phyloP scores from a whole-genome alignment of 1,140 invertebrate species.

The Drosophila kohkoa region DNA sequence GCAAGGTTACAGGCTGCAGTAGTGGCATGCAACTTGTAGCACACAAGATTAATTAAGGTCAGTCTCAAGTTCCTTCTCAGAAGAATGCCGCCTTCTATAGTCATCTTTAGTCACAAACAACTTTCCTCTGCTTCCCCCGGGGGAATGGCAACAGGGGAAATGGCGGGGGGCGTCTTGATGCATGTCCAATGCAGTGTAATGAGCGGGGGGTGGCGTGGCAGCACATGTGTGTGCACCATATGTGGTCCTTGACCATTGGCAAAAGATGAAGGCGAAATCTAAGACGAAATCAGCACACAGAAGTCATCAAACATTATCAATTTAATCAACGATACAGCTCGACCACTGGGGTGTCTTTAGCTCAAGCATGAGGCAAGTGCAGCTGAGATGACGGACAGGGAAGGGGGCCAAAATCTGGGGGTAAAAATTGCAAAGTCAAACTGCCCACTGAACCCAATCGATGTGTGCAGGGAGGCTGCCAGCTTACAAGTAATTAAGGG shows the following conservation, averaged over 20 bases:
- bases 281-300: slow-evolving; percentile 77
- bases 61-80: slow-evolving; percentile 48
- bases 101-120: slow-evolving; percentile 44
- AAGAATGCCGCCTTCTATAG: slow-evolving; percentile 64
- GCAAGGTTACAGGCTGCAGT: slow-evolving; percentile 14
- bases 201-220: slow-evolving; percentile 63
- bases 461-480: slow-evolving; percentile 7
- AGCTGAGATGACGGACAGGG: background rate
- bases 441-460: slow-evolving; percentile 51
- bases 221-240: slow-evolving; percentile 67
- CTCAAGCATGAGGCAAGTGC: background rate
- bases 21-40: slow-evolving; percentile 47
- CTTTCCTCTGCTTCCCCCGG: background rate
- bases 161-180: slow-evolving; percentile 53
- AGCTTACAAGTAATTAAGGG: slow-evolving; percentile 83
- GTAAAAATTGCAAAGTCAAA: slow-evolving; percentile 76
- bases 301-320: slow-evolving; percentile 85
- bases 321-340: slow-evolving; percentile 74
- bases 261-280: slow-evolving; percentile 53
- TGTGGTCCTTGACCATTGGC: slow-evolving; percentile 64
- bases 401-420: slow-evolving; percentile 40
- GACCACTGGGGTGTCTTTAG: slow-evolving; percentile 41
- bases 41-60: slow-evolving; percentile 78
- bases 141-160: background rate
- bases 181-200: slow-evolving; percentile 81